phyloP scores from a whole-genome alignment of 2,113 vertebrate species.

The Centropus unirufus region DNA sequence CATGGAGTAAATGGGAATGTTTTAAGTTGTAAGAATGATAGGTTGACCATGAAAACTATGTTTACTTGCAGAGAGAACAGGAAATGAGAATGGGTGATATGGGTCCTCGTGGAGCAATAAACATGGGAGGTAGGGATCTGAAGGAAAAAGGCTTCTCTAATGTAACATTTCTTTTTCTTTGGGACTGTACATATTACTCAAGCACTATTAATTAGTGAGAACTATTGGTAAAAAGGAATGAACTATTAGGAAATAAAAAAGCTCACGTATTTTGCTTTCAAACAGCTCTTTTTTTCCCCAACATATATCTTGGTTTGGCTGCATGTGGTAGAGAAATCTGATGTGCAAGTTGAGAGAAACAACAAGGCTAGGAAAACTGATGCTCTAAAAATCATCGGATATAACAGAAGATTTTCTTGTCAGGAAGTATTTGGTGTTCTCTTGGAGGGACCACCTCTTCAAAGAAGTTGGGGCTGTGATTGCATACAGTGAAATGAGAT shows the following conservation, averaged over 20 bases:
- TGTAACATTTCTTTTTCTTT: slow-evolving; percentile 69
- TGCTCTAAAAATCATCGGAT: background rate
- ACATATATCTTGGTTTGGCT: background rate
- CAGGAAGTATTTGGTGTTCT: background rate
- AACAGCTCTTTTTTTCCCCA: background rate
- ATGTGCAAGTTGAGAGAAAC: background rate
- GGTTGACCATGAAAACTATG: slow-evolving; percentile 88
- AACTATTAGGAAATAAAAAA: slow-evolving; percentile 11
- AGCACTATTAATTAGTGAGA: slow-evolving; percentile 22
- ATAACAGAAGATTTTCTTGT: background rate
- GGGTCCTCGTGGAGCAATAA: slow-evolving; percentile 97
- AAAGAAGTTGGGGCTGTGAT: background rate
- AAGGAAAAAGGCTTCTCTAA: slow-evolving; percentile 76
- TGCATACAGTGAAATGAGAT: background rate
- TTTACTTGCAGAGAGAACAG: slow-evolving; percentile 99
- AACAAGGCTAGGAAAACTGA: background rate
- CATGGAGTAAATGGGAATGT: slow-evolving; percentile 72
- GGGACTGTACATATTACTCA: slow-evolving; percentile 80
- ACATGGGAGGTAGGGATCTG: slow-evolving; percentile 98
- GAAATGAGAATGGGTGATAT: slow-evolving; percentile 99
- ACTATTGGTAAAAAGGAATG: slow-evolving; percentile 7
- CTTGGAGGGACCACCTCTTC: background rate
- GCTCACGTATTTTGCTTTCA: background rate
- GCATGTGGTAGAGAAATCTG: background rate
- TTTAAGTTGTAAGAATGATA: slow-evolving; percentile 75